Percentiles rank a stretch among this genome's conserved stretches.
Conservation (phyloP, 2,797 vertebrate genomes). For the Poeciliopsis gracilis region DNA sequence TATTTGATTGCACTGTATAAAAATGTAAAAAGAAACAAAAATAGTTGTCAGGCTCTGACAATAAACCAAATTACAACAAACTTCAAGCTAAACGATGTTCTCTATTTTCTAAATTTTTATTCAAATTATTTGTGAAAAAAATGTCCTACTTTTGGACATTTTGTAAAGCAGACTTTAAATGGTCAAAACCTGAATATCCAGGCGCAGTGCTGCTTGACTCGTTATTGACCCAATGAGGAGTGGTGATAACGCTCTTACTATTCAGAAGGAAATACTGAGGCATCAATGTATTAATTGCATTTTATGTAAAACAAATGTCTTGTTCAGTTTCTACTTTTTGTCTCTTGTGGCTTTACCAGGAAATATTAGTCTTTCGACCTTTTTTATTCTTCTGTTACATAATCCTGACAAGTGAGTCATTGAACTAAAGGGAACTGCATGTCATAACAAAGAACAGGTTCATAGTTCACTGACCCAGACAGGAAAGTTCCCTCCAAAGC, state of each 20-base stretch:
- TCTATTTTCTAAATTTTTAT: neutral
- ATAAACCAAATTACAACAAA: neutral
- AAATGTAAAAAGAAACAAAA: neutral
- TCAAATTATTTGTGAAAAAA: neutral
- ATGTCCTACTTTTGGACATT: neutral
- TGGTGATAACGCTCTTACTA: neutral
- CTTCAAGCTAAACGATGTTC: neutral
- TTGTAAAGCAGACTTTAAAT: neutral
- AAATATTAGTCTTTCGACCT: neutral
- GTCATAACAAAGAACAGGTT: slow-evolving; percentile 50
- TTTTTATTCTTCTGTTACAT: slow-evolving; percentile 43
- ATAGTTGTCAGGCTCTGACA: neutral
- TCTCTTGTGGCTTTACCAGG: neutral
- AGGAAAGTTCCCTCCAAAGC: slow-evolving; percentile 22
- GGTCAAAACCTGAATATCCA: neutral
- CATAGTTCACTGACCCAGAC: slow-evolving; percentile 14
- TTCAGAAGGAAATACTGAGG: neutral
- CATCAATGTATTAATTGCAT: neutral
- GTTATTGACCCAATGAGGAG: no score
- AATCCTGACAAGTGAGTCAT: slow-evolving; percentile 47
- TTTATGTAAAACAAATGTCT: neutral
- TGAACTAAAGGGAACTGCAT: slow-evolving; percentile 51
- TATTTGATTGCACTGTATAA: neutral
- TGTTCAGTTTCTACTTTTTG: neutral
- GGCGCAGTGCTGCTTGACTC: neutral